Percentiles rank a stretch among this genome's conserved stretches.
Conservation (phyloP, 2,113 vertebrate species). For the Puffinus mauretanicus region DNA sequence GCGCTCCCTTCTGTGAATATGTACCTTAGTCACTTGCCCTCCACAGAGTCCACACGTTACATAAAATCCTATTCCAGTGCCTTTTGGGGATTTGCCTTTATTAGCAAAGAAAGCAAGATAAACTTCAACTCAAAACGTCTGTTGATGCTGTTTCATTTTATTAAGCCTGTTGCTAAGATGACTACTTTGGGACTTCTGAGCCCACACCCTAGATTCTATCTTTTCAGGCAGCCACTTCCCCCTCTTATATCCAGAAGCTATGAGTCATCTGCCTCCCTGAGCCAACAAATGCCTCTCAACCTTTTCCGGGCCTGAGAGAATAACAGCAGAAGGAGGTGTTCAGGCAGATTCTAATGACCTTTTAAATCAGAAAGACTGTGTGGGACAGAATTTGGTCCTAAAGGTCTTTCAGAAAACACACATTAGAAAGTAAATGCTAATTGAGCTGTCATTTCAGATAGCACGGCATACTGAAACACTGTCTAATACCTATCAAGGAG, state of each 20-base stretch:
- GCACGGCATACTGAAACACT: neutral
- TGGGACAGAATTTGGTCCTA: neutral
- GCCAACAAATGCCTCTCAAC: slow-evolving; percentile 31
- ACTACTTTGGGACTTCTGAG: slow-evolving; percentile 8
- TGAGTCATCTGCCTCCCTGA: slow-evolving; percentile 32
- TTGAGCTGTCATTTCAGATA: slow-evolving; percentile 3
- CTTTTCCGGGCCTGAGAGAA: slow-evolving; percentile 37
- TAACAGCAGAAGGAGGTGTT: slow-evolving; percentile 7
- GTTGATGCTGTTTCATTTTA: neutral
- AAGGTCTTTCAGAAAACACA: neutral
- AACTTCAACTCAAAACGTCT: neutral
- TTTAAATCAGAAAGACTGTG: neutral
- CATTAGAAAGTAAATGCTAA: neutral
- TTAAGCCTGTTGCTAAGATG: slow-evolving; percentile 4
- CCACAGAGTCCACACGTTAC: neutral
- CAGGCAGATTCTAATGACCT: slow-evolving; percentile 9
- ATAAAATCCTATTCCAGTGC: neutral
- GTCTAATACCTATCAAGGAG: neutral
- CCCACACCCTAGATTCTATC: slow-evolving; percentile 29
- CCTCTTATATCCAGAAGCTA: neutral
- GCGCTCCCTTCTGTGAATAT: neutral
- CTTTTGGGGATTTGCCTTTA: neutral
- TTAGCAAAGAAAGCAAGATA: neutral
- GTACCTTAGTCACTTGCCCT: neutral
- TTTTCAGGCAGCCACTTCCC: slow-evolving; percentile 44